phyloP scores from a whole-genome alignment of 1,140 invertebrate genomes.

The Anadara kagoshimensis region DNA sequence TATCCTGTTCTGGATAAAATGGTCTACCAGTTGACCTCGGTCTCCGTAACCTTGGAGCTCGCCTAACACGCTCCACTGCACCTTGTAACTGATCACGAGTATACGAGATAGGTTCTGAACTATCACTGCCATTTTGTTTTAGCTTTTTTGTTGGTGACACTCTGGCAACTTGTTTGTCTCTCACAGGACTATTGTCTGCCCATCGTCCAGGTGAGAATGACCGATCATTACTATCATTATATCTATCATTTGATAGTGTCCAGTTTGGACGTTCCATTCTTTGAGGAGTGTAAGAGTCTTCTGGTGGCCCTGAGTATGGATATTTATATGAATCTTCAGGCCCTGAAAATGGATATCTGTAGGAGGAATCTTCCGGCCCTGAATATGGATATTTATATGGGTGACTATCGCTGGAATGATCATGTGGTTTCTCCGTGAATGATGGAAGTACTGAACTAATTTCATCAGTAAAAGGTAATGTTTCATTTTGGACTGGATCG shows the following conservation, averaged over 20 bases:
- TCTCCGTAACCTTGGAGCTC: conserved; percentile 57
- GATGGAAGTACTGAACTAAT: conserved; percentile 68
- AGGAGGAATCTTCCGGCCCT: conserved; percentile 10
- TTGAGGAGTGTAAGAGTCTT: conserved; percentile 6
- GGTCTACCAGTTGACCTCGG: conserved; percentile 18
- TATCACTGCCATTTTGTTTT: conserved; percentile 28
- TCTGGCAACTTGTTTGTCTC: conserved; percentile 32
- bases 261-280: conserved; percentile 20
- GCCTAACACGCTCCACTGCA: conserved; percentile 71
- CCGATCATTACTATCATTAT: conserved; percentile 2
- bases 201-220: conserved; percentile 7
- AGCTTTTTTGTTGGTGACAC: conserved; percentile 29
- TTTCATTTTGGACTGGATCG: conserved; percentile 35
- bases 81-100: conserved; percentile 73
- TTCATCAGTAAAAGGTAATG: conserved; percentile 52
- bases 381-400: neutral
- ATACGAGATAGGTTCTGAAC: conserved; percentile 67
- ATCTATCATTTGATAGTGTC: conserved; percentile 18
- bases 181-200: conserved; percentile 37
- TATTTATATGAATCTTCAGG: conserved; percentile 9
- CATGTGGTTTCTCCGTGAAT: conserved; percentile 36
- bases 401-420: neutral
- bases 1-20: conserved; percentile 17
- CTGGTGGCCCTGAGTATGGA: conserved; percentile 8
- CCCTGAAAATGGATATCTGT: neutral